Evolutionary conservation across 2,797 vertebrate species (phyloP), one percentile per base, ranked within the genome.

Genomic region (Geotrypetes seraphini): DNA sequence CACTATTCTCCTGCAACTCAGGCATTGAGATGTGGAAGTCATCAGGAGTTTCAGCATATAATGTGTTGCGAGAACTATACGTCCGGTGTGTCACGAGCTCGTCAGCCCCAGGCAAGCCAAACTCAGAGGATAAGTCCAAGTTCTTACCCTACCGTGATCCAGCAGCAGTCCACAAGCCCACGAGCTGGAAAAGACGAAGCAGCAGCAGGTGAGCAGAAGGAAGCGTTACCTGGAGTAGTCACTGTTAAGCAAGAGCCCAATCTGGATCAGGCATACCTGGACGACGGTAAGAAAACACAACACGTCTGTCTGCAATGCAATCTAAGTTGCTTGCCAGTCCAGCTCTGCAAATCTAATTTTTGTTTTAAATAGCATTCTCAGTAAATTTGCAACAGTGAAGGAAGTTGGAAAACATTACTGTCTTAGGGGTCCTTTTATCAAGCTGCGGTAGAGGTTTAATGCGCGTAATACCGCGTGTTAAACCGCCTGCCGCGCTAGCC

Each of bases 211-310:
- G 82, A 86, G 5, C 88, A 86, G 43, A 87, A 89, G 67, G 71
- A 79, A 42, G 50, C 46, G 21, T 52, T 69, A 35, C 66, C 86
- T 3, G 47, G 82, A 8, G 85, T 89, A 53, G 91, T 97, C 60
- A 93, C 91, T 0, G 83, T 99, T 27, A 99, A 99, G 38, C 88
- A 96, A 75, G 96, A 99, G 56, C 80, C 86, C 73, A 97, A 97
- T 64, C 52, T 99, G 74, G 96, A 99, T 75, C 96, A 99, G 79
- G 89, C 88, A n/a, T 97, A 97, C 67, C 72, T 99, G 84, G 96
- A 99, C 46, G 96, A 99, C 9, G 96, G 96, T 99, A 75, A 92
- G 93, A 63, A 69, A 63, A n/a, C n/a, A n/a, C n/a, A n/a, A 74
- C 70, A 63, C 79, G 21, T 31, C 31, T n/a, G n/a, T n/a, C n/a